These are phyloP conservation scores for Trematocara variabile DNA, from an alignment of 2,113 vertebrate genomes.

Conservation along the genomic window DNA sequence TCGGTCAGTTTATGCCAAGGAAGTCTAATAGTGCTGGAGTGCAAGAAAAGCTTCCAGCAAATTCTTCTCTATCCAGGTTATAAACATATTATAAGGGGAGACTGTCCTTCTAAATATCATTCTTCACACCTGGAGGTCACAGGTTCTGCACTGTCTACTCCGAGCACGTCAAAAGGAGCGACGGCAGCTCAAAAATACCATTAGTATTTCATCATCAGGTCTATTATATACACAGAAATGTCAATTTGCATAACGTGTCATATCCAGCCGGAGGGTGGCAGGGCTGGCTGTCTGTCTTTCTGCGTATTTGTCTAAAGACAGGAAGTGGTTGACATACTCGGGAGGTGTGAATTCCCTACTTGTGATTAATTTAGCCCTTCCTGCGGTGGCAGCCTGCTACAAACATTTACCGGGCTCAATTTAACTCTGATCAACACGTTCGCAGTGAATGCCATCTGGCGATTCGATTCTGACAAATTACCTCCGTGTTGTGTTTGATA, in stretches of 20 bases:
- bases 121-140: slow-evolving; percentile 45
- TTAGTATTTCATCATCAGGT: slow-evolving; percentile 47
- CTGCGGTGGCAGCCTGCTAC: slow-evolving; percentile 19
- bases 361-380: slow-evolving; percentile 47
- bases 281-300: slow-evolving; percentile 38
- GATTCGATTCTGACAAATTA: slow-evolving; percentile 44
- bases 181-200: slow-evolving; percentile 37
- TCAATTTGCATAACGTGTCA: slow-evolving; percentile 57
- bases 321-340: slow-evolving; percentile 49
- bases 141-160: slow-evolving; percentile 27
- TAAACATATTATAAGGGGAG: background rate
- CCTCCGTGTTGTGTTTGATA: slow-evolving; percentile 5
- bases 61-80: background rate
- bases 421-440: slow-evolving; percentile 45
- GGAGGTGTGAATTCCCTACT: slow-evolving; percentile 61
- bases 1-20: background rate
- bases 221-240: slow-evolving; percentile 42
- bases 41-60: background rate
- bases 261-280: slow-evolving; percentile 21
- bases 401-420: slow-evolving; percentile 24
- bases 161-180: slow-evolving; percentile 11
- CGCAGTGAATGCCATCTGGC: slow-evolving; percentile 24
- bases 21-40: background rate
- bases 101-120: slow-evolving; percentile 19
- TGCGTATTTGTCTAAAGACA: slow-evolving; percentile 44